These are phyloP conservation scores for Apaloderma vittatum DNA, from an alignment of 2,113 vertebrate genomes.

Conservation along the genomic window DNA sequence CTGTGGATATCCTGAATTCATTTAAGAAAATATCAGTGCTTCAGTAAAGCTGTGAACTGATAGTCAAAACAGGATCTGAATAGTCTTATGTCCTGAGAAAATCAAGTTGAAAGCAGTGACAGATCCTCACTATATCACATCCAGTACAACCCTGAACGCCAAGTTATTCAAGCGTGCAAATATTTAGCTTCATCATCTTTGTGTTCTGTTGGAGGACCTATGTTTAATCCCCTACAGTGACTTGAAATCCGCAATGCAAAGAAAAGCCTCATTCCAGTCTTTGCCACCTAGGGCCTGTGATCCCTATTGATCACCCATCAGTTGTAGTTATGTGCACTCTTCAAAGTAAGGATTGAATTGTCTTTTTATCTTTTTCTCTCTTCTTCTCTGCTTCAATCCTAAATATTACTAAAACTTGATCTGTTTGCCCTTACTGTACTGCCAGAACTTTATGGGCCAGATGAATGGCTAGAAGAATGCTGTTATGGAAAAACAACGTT, in stretches of 20 bases:
- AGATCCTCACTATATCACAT: not conserved
- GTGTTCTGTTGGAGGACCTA: not conserved
- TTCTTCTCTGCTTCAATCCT: not conserved
- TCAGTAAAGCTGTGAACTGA: not conserved
- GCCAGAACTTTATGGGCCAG: not conserved
- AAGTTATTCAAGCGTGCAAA: not conserved
- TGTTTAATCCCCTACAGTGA: not conserved
- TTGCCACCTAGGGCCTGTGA: not conserved
- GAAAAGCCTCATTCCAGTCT: not conserved
- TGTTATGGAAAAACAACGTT: not conserved
- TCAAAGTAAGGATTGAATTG: not conserved
- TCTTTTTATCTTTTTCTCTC: not conserved
- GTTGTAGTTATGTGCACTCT: not conserved
- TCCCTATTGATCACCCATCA: not conserved
- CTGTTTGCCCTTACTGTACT: not conserved
- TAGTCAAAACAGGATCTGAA: not conserved
- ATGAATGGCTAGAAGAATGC: not conserved
- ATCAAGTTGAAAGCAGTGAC: not conserved
- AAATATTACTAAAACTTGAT: not conserved
- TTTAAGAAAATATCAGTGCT: not conserved
- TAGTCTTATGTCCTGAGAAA: not conserved
- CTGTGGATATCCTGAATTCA: not conserved
- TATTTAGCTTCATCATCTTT: not conserved
- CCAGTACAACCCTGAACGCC: not conserved
- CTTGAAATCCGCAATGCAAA: not conserved